phyloP scores from a whole-genome alignment of 2,113 vertebrate species.

The Orcinus orca region DNA sequence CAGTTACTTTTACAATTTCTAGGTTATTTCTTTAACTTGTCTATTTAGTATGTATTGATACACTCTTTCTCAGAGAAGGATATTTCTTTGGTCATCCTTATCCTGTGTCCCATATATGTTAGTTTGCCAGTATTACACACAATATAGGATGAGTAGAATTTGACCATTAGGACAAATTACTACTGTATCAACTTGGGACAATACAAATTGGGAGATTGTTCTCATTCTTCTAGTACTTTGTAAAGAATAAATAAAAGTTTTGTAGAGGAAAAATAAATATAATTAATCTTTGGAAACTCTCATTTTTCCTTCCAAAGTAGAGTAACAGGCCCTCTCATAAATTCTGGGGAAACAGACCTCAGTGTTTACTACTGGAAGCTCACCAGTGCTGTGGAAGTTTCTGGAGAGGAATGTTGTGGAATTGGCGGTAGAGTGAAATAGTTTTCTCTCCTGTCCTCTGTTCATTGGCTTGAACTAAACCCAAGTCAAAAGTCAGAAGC shows the following conservation, averaged over 20 bases:
- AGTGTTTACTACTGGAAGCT: constrained; percentile 70
- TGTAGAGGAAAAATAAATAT: constrained; percentile 66
- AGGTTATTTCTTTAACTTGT: background rate
- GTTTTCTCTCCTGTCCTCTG: constrained; percentile 60
- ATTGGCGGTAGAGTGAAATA: constrained; percentile 60
- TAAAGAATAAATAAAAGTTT: constrained; percentile 60
- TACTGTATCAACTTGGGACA: constrained; percentile 5
- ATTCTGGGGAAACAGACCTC: constrained; percentile 65
- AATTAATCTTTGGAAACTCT: constrained; percentile 61
- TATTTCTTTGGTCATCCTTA: constrained; percentile 11
- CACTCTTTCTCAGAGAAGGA: background rate
- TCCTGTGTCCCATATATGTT: background rate
- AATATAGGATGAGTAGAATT: background rate
- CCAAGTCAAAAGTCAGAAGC: constrained; percentile 63
- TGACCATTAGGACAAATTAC: constrained; percentile 22
- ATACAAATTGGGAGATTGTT: constrained; percentile 27
- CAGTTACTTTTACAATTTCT: background rate
- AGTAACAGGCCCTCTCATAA: constrained; percentile 68
- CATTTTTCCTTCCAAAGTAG: constrained; percentile 68
- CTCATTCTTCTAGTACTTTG: constrained; percentile 40
- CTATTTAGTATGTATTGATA: background rate
- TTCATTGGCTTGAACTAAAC: constrained; percentile 58
- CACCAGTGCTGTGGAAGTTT: constrained; percentile 71
- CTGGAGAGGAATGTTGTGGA: constrained; percentile 75
- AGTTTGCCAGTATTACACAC: background rate